A percentile compares a stretch with the other conserved stretches of the same genome.
Conservation (phyloP, 2,888 invertebrate species). For the Gastrophysa polygoni region DNA sequence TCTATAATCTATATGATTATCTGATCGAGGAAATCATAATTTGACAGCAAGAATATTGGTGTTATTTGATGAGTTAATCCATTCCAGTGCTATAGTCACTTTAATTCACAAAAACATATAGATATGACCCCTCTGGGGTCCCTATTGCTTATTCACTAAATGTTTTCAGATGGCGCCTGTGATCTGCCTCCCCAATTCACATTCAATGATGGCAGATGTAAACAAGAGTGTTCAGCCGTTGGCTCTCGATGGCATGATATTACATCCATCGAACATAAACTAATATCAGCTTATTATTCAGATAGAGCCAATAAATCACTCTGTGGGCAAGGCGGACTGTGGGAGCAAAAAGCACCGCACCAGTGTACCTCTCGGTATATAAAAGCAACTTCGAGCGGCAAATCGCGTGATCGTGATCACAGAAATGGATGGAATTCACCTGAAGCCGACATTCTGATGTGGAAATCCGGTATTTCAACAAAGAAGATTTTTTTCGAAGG, state of each 20-base stretch:
- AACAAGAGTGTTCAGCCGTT: slow-evolving; percentile 44
- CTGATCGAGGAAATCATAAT: no score
- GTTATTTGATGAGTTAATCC: no score
- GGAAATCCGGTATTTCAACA: no score
- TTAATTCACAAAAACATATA: no score
- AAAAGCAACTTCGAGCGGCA: slow-evolving; percentile 30
- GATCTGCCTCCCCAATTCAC: background rate
- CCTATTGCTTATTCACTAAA: no score
- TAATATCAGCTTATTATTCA: slow-evolving; percentile 51
- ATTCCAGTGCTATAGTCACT: no score
- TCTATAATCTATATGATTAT: no score
- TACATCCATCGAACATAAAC: slow-evolving; percentile 40
- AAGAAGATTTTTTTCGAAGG: no score
- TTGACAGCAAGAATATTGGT: no score
- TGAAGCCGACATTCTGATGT: background rate
- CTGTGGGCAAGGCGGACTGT: slow-evolving; percentile 33
- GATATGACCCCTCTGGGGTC: no score
- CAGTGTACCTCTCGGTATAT: slow-evolving; percentile 11
- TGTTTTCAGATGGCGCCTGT: background rate
- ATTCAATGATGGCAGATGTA: slow-evolving; percentile 47
- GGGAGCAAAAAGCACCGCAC: slow-evolving; percentile 24
- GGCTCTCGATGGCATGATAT: slow-evolving; percentile 36
- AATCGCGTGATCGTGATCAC: slow-evolving; percentile 30
- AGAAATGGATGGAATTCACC: slow-evolving; percentile 10
- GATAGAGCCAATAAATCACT: slow-evolving; percentile 48